phyloP scores from a whole-genome alignment of 2,888 invertebrate genomes.

The Rotaria magnacalcarata region DNA sequence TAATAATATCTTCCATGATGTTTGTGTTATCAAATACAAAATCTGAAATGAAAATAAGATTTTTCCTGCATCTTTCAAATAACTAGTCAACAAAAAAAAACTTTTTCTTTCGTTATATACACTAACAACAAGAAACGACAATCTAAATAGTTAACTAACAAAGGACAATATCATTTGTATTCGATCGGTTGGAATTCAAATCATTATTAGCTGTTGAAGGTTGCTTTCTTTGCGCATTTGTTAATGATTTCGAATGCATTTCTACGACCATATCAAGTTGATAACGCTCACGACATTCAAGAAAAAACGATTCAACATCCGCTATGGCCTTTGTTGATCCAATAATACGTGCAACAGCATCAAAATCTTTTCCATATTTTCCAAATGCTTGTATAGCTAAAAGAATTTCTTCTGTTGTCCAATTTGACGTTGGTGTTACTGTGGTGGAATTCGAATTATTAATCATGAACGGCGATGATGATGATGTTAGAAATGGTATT shows the following conservation, averaged over 20 bases:
- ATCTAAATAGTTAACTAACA: background rate
- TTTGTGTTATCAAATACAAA: background rate
- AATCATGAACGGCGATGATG: background rate
- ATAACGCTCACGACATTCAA: conserved; percentile 34
- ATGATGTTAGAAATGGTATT: background rate
- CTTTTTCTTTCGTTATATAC: background rate
- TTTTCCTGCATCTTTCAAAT: background rate
- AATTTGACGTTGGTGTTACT: background rate
- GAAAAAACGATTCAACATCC: conserved; percentile 28
- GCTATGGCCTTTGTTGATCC: background rate
- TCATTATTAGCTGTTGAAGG: background rate
- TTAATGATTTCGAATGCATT: background rate
- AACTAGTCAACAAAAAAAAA: background rate
- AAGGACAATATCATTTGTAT: background rate
- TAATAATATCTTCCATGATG: conserved; percentile 10
- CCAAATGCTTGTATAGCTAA: conserved; percentile 30
- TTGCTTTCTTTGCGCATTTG: background rate
- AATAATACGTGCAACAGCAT: conserved; percentile 3
- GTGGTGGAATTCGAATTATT: background rate
- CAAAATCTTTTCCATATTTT: conserved; percentile 72
- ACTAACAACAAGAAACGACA: background rate
- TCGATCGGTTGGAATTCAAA: background rate
- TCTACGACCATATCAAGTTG: conserved; percentile 16
- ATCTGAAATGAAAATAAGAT: conserved; percentile 2
- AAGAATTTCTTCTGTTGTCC: conserved; percentile 15